Base-by-base conservation (phyloP, 1,140 invertebrate genomes). In the Triops longicaudatus region DNA sequence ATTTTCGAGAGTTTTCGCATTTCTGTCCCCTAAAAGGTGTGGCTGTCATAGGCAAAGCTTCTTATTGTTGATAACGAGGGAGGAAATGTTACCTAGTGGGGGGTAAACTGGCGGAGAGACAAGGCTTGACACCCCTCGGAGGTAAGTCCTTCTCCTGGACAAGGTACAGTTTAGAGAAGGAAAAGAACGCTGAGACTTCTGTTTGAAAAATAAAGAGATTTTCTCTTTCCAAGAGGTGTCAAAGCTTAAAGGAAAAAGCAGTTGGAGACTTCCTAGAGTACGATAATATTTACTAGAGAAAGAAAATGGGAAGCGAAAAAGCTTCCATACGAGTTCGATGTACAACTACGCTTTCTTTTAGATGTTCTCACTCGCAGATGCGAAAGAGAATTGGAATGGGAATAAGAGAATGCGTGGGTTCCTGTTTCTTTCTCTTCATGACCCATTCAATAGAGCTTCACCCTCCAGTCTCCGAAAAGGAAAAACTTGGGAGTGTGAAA, bases 41-140 rank as follows among this genome's bases (percentile, higher is more conserved):
- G 50, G 50, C 50, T 63, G 50, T n/a, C 17, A 22, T 22, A 63
- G 17, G 50, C 14, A 63, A 22, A 22, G 50, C 50, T n/a, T 63
- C 50, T 63, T 63, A 63, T 63, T 63, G 50, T 63, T 63, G 50
- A 22, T 63, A 63, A 63, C 50, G 50, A 63, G 50, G 50, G 50
- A 63, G 50, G 50, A 63, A 63, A 63, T 63, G 31, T 63, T 22
- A 63, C 10, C 22, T 63, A 63, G 50, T 63, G 50, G 50, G 50
- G 50, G 50, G 50, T 63, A 9, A 63, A 63, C 10, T 37, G 31
- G 7, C 31, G 31, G 31, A 37, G 7, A 37, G 31, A 37, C 31
- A 37, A 37, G 31, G 7, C 31, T 37, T 37, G 31, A 37, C 31
- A 37, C 31, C 31, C 31, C 31, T 37, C 7, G 31, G 31, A 37